Base-by-base conservation (phyloP, 2,888 invertebrate species). In the Hymenopus coronatus region DNA sequence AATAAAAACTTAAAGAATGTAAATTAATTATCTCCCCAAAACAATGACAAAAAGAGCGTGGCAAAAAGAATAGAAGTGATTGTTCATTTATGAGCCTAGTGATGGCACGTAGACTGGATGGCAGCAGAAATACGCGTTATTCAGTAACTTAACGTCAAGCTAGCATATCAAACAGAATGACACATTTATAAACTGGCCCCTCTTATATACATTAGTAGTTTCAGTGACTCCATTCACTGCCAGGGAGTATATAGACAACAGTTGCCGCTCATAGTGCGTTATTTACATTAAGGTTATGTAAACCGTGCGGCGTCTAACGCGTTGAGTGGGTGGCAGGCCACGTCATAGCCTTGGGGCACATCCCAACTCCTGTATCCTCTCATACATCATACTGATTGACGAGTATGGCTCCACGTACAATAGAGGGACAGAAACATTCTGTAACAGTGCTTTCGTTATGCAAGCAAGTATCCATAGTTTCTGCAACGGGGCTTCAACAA, bases 141-240 rank as follows among this genome's bases (percentile, higher is more conserved):
- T 20, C 46, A 85, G 85, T 85, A 85, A 85, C 85, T 85, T 46
- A 46, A 85, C n/a, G 85, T 85, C 88, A 88, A 83, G 83, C 88
- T 83, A 70, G 83, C 88, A 88, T 54, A 54, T 88, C 88, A 88
- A 27, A 28, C 88, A 83, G 30, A 88, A 83, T 84, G 88, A 88
- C 88, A 88, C 88, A 88, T 88, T 88, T 88, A 88, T 88, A 88
- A 88, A 88, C 88, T 46, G 46, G 28, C 46, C 88, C 15, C 54
- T 83, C 88, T 88, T 54, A 85, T 85, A 85, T 46, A 85, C 85
- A 85, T 85, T 85, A 85, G 85, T 46, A 85, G 85, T 27, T 85
- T 85, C 85, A 85, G 85, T 46, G 85, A 27, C 46, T 85, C 85
- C 85, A 85, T 85, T 85, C 85, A 85, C 28, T n/a, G 12, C 9